Evolutionary conservation across 2,888 invertebrate species (phyloP).

Genomic region (Zaprionus lineosus): DNA sequence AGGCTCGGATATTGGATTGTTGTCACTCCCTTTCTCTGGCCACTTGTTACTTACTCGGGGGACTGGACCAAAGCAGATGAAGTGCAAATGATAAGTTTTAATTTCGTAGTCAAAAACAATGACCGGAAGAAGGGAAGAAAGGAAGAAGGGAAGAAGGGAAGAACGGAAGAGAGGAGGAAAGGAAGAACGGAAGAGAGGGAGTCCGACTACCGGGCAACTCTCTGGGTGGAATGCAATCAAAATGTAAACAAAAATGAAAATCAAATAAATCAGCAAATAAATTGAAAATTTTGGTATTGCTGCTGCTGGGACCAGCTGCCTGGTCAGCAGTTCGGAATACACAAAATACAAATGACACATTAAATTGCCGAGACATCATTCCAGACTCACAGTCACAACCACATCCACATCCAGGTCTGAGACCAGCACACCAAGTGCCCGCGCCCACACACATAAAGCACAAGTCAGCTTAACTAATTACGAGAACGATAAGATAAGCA

Average conservation of each 20-base stretch:
- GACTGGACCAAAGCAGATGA: constrained; percentile 51
- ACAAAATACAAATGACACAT: constrained; percentile 58
- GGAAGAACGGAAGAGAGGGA: constrained; percentile 1
- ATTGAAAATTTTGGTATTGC: constrained; percentile 66
- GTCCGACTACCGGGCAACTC: neutral
- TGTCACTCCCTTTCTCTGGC: constrained; percentile 13
- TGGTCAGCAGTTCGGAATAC: constrained; percentile 43
- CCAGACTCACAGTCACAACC: constrained; percentile 8
- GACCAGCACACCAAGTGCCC: constrained; percentile 13
- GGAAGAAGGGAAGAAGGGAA: constrained; percentile 1
- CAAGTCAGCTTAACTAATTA: constrained; percentile 75
- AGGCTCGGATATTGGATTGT: constrained; percentile 70
- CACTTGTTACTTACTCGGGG: constrained; percentile 9
- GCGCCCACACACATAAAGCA: constrained; percentile 61
- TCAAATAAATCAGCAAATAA: constrained; percentile 73
- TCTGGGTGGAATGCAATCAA: constrained; percentile 46
- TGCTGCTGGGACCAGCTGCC: constrained; percentile 52
- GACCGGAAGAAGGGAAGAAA: constrained; percentile 1
- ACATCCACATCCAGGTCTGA: constrained; percentile 1
- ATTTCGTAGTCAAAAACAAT: constrained; percentile 39
- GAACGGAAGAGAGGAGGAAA: neutral
- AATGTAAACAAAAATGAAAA: constrained; percentile 68
- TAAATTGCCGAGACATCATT: constrained; percentile 53
- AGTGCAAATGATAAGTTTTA: constrained; percentile 71
- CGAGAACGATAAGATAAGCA: constrained; percentile 75